A percentile compares a stretch with the other conserved stretches of the same genome.
Evolutionary conservation across 2,888 invertebrate species (phyloP).

Genomic region (Spicauda simplicius): DNA sequence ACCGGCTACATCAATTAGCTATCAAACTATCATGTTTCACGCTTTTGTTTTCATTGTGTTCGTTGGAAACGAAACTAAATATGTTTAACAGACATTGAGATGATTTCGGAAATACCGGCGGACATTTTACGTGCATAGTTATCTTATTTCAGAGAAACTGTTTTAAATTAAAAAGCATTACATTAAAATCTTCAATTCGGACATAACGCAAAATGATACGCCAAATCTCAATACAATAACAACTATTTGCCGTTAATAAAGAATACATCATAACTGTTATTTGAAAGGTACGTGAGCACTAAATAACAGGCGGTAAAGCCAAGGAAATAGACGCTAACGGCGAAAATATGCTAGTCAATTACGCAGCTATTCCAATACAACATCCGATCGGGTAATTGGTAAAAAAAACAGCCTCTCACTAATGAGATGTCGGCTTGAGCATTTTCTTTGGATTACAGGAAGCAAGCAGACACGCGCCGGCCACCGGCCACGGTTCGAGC

Average conservation of each 20-base stretch:
- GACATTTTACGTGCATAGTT: background rate
- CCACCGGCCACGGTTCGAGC: slow-evolving; percentile 65
- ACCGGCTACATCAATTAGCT: slow-evolving; percentile 31
- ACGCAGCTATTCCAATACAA: slow-evolving; percentile 16
- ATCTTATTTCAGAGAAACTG: too few species aligned
- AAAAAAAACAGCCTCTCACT: slow-evolving; percentile 30
- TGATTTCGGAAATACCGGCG: background rate
- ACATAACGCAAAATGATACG: too few species aligned
- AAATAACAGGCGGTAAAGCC: background rate
- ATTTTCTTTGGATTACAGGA: slow-evolving; percentile 60
- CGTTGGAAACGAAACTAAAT: background rate
- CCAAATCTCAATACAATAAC: too few species aligned
- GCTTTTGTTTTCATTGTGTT: slow-evolving; percentile 21
- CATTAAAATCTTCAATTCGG: background rate
- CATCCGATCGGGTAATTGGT: slow-evolving; percentile 26
- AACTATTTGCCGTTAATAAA: too few species aligned
- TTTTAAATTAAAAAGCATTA: background rate
- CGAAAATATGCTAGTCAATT: slow-evolving; percentile 17
- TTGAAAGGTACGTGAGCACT: background rate
- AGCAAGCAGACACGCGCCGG: slow-evolving; percentile 50
- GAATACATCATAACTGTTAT: background rate
- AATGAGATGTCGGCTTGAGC: slow-evolving; percentile 52
- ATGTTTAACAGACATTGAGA: background rate
- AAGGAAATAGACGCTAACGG: slow-evolving; percentile 12
- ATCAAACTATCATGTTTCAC: slow-evolving; percentile 12